Conservation (phyloP, 1,140 invertebrate genomes). For the Spodoptera frugiperda region DNA sequence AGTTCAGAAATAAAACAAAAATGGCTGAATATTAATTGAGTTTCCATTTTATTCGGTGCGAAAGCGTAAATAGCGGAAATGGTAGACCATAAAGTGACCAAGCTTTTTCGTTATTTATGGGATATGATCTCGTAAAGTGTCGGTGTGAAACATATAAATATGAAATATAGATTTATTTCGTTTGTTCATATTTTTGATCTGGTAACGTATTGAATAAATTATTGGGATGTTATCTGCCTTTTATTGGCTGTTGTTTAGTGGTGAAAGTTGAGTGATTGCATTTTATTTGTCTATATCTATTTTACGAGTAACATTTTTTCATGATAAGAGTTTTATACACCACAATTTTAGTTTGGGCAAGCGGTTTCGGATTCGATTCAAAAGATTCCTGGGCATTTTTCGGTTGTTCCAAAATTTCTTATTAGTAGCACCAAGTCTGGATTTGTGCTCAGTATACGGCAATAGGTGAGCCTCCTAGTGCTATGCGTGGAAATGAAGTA, state of each 20-base stretch:
- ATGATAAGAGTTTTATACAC: too few relatives aligned
- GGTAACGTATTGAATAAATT: not conserved
- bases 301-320: not conserved
- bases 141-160: constrained; percentile 5
- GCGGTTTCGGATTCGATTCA: too few relatives aligned
- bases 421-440: too few relatives aligned
- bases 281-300: not conserved
- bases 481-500: too few relatives aligned
- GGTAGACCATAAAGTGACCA: constrained; percentile 10
- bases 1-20: constrained; percentile 28
- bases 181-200: not conserved
- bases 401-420: too few relatives aligned
- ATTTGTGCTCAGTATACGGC: too few relatives aligned
- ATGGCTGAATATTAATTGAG: constrained; percentile 23
- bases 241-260: not conserved
- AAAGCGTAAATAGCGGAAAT: constrained; percentile 34
- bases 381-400: too few relatives aligned
- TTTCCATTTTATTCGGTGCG: constrained; percentile 21
- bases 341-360: too few relatives aligned
- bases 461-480: too few relatives aligned
- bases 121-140: constrained; percentile 19
- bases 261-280: not conserved
- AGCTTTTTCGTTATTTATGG: constrained; percentile 36
- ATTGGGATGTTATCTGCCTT: not conserved
- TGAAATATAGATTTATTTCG: constrained; percentile 4